Evolutionary conservation across 2,113 vertebrate genomes (phyloP).

Genomic region (Albula glossodonta): DNA sequence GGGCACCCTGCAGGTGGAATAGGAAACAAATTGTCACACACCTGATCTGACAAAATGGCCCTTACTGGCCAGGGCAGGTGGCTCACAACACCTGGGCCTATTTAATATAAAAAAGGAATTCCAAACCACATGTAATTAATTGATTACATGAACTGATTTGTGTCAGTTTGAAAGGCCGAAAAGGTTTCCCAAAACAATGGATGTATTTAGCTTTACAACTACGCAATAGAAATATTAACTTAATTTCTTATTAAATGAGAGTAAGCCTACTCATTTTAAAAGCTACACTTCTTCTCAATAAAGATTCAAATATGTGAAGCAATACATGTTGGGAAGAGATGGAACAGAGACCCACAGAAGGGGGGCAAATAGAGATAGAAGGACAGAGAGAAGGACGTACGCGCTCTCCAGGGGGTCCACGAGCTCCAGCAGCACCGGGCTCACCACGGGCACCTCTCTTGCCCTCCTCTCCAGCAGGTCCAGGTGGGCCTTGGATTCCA

Average conservation of each 20-base stretch:
- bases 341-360: background rate
- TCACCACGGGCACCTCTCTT: slow-evolving; percentile 96
- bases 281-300: background rate
- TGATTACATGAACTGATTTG: too few relatives aligned
- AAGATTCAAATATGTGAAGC: background rate
- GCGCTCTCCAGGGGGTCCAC: slow-evolving; percentile 87
- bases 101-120: too few relatives aligned
- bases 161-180: too few relatives aligned
- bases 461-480: slow-evolving; percentile 90
- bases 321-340: background rate
- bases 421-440: slow-evolving; percentile 79
- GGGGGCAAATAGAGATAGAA: background rate
- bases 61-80: background rate
- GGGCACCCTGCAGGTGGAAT: slow-evolving; percentile 74
- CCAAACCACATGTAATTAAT: too few relatives aligned
- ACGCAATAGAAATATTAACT: too few relatives aligned
- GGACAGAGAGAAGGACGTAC: slow-evolving; percentile 66
- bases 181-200: too few relatives aligned
- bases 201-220: too few relatives aligned
- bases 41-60: slow-evolving; percentile 12
- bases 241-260: too few relatives aligned
- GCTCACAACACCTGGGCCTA: background rate
- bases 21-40: slow-evolving; percentile 32
- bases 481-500: slow-evolving; percentile 86
- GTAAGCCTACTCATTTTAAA: too few relatives aligned